These are phyloP conservation scores for Drosophila orosa DNA, from an alignment of 1,140 invertebrate genomes.

Conservation along the genomic window DNA sequence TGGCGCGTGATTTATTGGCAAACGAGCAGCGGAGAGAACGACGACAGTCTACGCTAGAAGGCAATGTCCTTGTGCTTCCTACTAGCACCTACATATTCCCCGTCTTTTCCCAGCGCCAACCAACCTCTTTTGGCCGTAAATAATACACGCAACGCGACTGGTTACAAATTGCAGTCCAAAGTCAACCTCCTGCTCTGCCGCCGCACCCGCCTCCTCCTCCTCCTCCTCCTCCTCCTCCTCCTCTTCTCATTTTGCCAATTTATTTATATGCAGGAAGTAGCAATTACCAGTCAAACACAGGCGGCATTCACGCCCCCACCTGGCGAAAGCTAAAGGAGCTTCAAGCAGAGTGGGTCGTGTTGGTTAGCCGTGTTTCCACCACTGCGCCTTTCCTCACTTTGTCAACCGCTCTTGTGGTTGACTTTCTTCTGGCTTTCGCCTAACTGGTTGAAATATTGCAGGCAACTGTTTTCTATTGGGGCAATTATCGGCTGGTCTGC, in stretches of 20 bases:
- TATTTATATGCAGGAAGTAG: conserved; percentile 73
- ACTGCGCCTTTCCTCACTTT: conserved; percentile 35
- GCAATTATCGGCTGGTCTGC: conserved; percentile 36
- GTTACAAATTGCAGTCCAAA: conserved; percentile 73
- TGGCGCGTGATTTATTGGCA: conserved; percentile 80
- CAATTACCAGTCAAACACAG: conserved; percentile 74
- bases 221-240: conserved; percentile 1
- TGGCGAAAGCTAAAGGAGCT: conserved; percentile 4
- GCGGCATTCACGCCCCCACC: conserved; percentile 36
- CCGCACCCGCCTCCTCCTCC: not conserved
- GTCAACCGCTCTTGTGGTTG: conserved; percentile 44
- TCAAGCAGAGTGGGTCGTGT: not conserved
- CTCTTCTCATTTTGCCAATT: conserved; percentile 53
- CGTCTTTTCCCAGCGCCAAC: not conserved
- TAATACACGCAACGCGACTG: conserved; percentile 78
- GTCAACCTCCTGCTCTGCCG: conserved; percentile 44
- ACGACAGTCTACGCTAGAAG: conserved; percentile 60
- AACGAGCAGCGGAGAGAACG: conserved; percentile 41
- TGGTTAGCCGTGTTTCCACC: conserved; percentile 8
- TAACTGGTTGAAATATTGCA: conserved; percentile 58
- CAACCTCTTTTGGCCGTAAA: conserved; percentile 57
- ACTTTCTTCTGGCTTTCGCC: conserved; percentile 23
- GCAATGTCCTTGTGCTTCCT: conserved; percentile 43
- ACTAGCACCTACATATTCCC: conserved; percentile 1
- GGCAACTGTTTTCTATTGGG: conserved; percentile 30